These are phyloP conservation scores for Zygothrica quintamaculata DNA, from an alignment of 2,888 invertebrate genomes.

Conservation along the genomic window DNA sequence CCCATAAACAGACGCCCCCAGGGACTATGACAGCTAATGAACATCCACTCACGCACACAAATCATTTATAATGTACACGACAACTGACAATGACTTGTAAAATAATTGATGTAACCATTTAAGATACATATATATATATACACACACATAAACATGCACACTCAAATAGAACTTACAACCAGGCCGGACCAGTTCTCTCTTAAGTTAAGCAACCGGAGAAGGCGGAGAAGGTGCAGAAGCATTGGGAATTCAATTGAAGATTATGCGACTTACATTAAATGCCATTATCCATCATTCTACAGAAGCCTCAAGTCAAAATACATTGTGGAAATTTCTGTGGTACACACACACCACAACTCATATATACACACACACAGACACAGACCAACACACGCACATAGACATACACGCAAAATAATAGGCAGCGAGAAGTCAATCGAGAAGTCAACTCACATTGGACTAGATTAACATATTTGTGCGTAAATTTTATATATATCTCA, in stretches of 20 bases:
- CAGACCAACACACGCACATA: background rate
- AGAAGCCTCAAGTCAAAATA: constrained; percentile 71
- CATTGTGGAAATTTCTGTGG: constrained; percentile 64
- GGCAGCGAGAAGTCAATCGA: constrained; percentile 1
- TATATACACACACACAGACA: constrained; percentile 7
- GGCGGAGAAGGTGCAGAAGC: background rate
- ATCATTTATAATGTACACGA: constrained; percentile 74
- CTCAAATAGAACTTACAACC: constrained; percentile 6
- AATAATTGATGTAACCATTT: constrained; percentile 76
- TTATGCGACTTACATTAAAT: constrained; percentile 60
- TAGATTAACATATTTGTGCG: constrained; percentile 3
- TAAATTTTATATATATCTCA: background rate
- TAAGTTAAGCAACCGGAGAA: too few species aligned
- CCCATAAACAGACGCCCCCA: constrained; percentile 63
- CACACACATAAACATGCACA: constrained; percentile 1
- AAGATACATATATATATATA: constrained; percentile 38
- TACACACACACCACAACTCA: constrained; percentile 21
- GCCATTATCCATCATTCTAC: constrained; percentile 74
- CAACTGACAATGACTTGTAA: constrained; percentile 76
- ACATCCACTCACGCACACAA: constrained; percentile 66
- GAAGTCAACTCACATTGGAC: constrained; percentile 4
- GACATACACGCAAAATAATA: background rate
- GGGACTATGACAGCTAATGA: constrained; percentile 61
- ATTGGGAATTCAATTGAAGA: constrained; percentile 48
- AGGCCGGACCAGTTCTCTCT: constrained; percentile 14